Evolutionary conservation across 2,888 invertebrate species (phyloP), one percentile per base, ranked within the genome.

Genomic region (Steinernema scapterisci): DNA sequence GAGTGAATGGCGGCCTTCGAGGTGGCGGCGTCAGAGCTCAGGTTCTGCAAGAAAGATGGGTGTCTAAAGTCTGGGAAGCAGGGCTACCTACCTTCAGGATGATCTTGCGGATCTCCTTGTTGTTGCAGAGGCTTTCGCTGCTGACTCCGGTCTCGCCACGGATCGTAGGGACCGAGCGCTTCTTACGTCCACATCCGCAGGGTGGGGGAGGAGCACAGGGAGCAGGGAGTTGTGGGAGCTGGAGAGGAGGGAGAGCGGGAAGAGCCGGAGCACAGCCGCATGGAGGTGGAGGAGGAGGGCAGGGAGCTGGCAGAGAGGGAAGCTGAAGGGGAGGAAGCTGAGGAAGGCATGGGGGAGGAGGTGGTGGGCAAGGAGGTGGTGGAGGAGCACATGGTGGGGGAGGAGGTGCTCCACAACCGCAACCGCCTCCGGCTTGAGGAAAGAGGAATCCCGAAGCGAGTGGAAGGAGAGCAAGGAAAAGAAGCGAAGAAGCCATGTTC

Each of bases 131-230:
- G 31, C 54, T 73, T 43, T 78, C 79, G 25, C 76, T 73, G 51
- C 76, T 51, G 48, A 63, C 27, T 51, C 74, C 46, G n/a, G 70
- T 70, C 31, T 76, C 54, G 9, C 76, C 76, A 11, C 75, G 74
- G 48, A 76, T 52, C n/a, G 56, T 56, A 16, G 74, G 76, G n/a
- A 75, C 70, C 45, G 75, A 56, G 48, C 82, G 79, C 80, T 83
- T 83, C 78, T 80, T 83, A 56, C 82, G 76, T 48, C 82, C 83
- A 73, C 83, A 83, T 23, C 79, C 79, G 44, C 82, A 79, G 19
- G 79, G 77, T 46, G 78, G 77, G 19, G 81, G 77, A 46, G 80
- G 78, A 48, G 77, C 78, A 23, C 80, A 81, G 9, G 80, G 79
- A 43, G 77, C 74, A 13, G 79, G 77, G 46, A 81, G 54, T 71